Evolutionary conservation across 1,140 invertebrate species (phyloP).

Genomic region (Limonius californicus): DNA sequence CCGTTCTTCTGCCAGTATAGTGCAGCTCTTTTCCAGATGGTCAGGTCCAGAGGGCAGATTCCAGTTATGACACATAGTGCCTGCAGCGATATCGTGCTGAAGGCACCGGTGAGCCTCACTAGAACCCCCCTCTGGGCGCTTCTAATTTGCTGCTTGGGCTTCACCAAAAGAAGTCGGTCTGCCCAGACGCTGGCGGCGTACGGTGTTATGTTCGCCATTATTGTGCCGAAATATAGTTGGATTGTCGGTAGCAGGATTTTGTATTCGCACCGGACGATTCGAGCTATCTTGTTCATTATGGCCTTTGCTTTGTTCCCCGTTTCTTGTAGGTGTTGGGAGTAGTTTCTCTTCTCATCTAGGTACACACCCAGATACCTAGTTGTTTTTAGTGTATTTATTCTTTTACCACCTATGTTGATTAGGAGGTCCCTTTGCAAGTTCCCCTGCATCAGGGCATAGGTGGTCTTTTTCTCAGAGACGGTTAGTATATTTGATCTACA

Average conservation of each 20-base stretch:
- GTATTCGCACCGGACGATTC: not conserved
- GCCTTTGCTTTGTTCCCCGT: not conserved
- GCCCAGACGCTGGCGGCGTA: conserved; percentile 19
- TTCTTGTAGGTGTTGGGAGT: not conserved
- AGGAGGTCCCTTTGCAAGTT: too few relatives aligned
- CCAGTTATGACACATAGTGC: conserved; percentile 1
- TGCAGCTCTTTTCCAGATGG: not conserved
- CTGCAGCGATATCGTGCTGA: not conserved
- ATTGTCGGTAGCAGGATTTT: not conserved
- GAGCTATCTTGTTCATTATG: not conserved
- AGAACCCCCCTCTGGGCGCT: conserved; percentile 6
- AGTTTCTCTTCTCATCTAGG: not conserved
- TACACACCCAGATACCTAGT: too few relatives aligned
- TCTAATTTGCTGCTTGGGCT: not conserved
- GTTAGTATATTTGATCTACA: too few relatives aligned
- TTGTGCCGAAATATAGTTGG: not conserved
- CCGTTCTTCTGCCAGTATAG: conserved; percentile 9
- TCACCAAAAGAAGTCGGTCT: not conserved
- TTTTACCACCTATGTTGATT: too few relatives aligned
- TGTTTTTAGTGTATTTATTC: too few relatives aligned
- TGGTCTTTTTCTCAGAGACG: too few relatives aligned
- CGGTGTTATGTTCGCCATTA: not conserved
- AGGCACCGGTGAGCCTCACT: conserved; percentile 1
- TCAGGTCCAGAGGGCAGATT: conserved; percentile 8
- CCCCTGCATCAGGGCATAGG: too few relatives aligned